Base-by-base conservation (phyloP, 2,113 vertebrate species). In the Trachemys scripta region DNA sequence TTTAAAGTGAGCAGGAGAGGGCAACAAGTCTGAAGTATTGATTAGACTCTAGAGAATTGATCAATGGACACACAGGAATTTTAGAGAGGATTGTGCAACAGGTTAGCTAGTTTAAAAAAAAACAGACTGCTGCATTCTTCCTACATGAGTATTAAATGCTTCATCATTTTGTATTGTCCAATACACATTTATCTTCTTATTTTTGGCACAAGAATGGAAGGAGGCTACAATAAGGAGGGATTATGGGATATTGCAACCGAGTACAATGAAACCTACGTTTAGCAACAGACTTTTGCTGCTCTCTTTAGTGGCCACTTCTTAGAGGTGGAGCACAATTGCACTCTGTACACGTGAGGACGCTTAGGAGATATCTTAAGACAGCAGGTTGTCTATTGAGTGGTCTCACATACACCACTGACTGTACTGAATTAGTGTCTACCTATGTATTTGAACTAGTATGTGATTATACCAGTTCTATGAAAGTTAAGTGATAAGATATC, bases 381-480 rank as follows among this genome's bases (percentile, higher is more conserved):
- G 16, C 1, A 20, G 8, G 0, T 5, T 85, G 82, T 49, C 53
- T n/a, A 76, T 16, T 86, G 6, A 47, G 50, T 10, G 29, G 49
- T 5, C 3, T 78, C 8, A 17, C 0, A 0, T 24, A 65, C 27
- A 45, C 31, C 0, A 35, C 13, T 65, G 0, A 1, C 47, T 84
- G 62, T 35, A 3, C 1, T 0, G 1, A 2, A 56, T 16, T 51
- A 0, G 0, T 2, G 8, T 35, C 53, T 12, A 2, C 3, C 47
- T 5, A 13, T 7, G 19, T 3, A 0, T 0, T 1, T 5, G 56
- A 57, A 10, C 1, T 17, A 20, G 16, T 9, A 47, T 8, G 42
- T 16, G 42, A 78, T 22, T 11, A 0, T 0, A 6, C 0, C 0
- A 3, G n/a, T 35, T 4, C 51, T 3, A 0, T 0, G 25, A 4